Percentiles rank a stretch among this genome's conserved stretches.
Evolutionary conservation across 2,797 vertebrate genomes (phyloP).

Genomic region (Alexandromys oeconomus): DNA sequence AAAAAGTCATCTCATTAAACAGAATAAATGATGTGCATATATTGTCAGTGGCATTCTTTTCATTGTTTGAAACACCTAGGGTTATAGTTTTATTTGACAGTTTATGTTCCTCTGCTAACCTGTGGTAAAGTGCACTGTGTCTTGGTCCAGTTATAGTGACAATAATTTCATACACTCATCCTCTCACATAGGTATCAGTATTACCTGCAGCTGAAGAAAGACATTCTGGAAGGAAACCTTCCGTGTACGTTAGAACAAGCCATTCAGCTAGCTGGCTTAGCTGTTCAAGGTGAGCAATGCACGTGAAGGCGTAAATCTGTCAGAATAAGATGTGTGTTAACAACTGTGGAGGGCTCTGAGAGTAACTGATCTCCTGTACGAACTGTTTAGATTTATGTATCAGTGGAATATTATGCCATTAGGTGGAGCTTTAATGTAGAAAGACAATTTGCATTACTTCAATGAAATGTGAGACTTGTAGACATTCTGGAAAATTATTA

Average conservation of each 20-base stretch:
- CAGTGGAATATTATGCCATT: conserved; percentile 15
- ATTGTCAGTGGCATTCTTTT: background rate
- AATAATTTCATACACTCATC: conserved; percentile 10
- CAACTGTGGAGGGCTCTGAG: conserved; percentile 14
- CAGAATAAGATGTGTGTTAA: conserved; percentile 40
- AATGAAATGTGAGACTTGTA: conserved; percentile 51
- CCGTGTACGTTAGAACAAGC: conserved; percentile 96
- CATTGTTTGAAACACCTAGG: conserved; percentile 10
- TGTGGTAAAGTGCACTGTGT: conserved; percentile 27
- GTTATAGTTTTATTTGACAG: conserved; percentile 37
- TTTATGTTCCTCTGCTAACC: conserved; percentile 24
- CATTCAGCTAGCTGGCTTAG: conserved; percentile 96
- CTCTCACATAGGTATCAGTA: conserved; percentile 95
- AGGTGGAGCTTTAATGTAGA: background rate
- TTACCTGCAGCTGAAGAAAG: conserved; percentile 99
- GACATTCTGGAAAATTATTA: conserved; percentile 30
- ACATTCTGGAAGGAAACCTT: conserved; percentile 97
- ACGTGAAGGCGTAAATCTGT: background rate
- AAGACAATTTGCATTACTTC: conserved; percentile 13
- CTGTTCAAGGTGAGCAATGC: conserved; percentile 95
- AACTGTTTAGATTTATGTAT: background rate
- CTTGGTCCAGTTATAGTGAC: background rate
- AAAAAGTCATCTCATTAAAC: background rate
- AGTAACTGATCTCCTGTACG: background rate
- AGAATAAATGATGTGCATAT: background rate